Conservation (phyloP, 2,797 vertebrate genomes). For the Ficedula albicollis region DNA sequence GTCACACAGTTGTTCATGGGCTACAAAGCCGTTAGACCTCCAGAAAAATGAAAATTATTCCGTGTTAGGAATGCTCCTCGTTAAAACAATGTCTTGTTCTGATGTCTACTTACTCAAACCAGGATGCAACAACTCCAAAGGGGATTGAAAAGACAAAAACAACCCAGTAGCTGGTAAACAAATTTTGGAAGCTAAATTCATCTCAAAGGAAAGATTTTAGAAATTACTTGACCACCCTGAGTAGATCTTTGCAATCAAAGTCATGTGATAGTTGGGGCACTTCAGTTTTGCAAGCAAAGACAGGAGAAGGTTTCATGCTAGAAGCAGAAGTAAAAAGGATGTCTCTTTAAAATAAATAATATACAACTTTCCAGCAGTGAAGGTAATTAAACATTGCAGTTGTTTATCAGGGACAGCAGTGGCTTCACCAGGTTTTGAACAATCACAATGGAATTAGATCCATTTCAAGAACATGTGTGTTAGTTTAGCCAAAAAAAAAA, state of each 20-base stretch:
- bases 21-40: not conserved
- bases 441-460: not conserved
- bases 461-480: not conserved
- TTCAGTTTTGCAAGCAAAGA: not conserved
- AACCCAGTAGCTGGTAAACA: slow-evolving; percentile 45
- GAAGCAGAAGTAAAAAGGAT: not conserved
- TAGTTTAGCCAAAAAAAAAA: not conserved
- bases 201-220: not conserved
- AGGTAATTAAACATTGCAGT: not conserved
- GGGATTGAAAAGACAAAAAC: slow-evolving; percentile 8
- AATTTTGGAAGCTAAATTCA: slow-evolving; percentile 18
- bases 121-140: not conserved
- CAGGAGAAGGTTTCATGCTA: not conserved
- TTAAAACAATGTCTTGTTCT: slow-evolving; percentile 1
- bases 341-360: not conserved
- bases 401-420: not conserved
- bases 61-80: not conserved
- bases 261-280: not conserved
- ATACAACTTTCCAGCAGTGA: not conserved
- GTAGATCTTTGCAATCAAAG: not conserved
- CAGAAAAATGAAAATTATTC: not conserved
- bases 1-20: not conserved
- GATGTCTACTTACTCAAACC: not conserved
- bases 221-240: not conserved
- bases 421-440: not conserved